Base-by-base conservation (phyloP, 2,113 vertebrate genomes). In the Gorsachius goisagi region DNA sequence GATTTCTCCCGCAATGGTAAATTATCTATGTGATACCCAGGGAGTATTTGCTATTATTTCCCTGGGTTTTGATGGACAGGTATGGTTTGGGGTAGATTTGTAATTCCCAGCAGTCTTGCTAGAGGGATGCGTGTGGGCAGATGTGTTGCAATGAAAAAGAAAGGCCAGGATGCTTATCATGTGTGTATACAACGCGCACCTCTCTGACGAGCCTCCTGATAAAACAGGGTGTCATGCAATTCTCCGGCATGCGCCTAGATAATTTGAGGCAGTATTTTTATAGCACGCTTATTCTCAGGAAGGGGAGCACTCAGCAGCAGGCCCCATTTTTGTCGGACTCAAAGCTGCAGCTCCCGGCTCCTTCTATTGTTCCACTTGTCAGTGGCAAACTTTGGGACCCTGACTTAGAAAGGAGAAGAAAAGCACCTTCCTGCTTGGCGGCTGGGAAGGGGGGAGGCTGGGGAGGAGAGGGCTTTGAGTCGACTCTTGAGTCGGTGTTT, bases 211-310 rank as follows among this genome's bases (percentile, higher is more conserved):
- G 68, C 52, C 85, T 89, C 63, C 39, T 5, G 15, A 59, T 84
- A 72, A 95, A 95, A 89, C 45, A 86, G 60, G 77, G 69, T 74
- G 93, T 88, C 52, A 21, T 35, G 23, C 80, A 41, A 8, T 83
- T 80, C 71, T 86, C 63, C 85, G 82, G 76, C 30, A 45, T 53
- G 60, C 23, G 62, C 76, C 69, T 66, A 85, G 62, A 68, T 83
- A 86, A 90, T 91, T 95, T 88, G 82, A 96, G 80, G 47, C 66
- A 52, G 41, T 72, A 64, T 86, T 97, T 91, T 79, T 80, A 66
- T 67, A 95, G 50, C 45, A 66, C 14, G 21, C 41, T 91, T 90
- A 52, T 33, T 63, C 80, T 78, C 7, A 2, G 44, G 33, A 84
- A 41, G 12, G 15, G 10, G 60, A 93, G n/a, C 7, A 1, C 81